phyloP scores from a whole-genome alignment of 2,113 vertebrate species.

The Tringa solitaria region DNA sequence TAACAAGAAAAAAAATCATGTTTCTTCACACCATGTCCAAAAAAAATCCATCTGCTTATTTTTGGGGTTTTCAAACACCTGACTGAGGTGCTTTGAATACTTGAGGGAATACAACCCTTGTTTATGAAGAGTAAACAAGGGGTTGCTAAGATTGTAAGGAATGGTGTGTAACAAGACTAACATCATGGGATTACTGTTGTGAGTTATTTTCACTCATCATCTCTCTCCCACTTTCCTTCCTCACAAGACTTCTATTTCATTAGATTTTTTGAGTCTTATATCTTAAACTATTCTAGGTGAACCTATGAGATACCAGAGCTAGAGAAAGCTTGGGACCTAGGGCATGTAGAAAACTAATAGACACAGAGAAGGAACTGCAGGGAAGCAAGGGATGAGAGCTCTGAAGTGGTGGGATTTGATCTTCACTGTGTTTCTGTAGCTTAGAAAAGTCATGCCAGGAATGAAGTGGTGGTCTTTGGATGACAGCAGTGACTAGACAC shows the following conservation, averaged over 20 bases:
- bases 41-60: neutral
- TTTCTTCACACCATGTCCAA: neutral
- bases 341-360: neutral
- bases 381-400: neutral
- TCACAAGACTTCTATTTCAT: neutral
- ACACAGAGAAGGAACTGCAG: neutral
- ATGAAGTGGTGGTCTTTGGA: neutral
- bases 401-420: neutral
- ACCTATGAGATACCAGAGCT: neutral
- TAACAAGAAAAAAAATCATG: conserved; percentile 2
- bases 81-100: conserved; percentile 19
- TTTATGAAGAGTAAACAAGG: neutral
- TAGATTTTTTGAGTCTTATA: neutral
- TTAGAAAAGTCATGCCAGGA: neutral
- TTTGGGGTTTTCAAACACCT: conserved; percentile 18
- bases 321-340: neutral
- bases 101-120: neutral
- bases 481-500: neutral
- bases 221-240: neutral
- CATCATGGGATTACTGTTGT: neutral
- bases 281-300: neutral
- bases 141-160: conserved; percentile 17
- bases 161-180: conserved; percentile 63
- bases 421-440: neutral
- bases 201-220: conserved; percentile 22